These are phyloP conservation scores for Coremacera marginata DNA, from an alignment of 2,888 invertebrate species.

Conservation along the genomic window DNA sequence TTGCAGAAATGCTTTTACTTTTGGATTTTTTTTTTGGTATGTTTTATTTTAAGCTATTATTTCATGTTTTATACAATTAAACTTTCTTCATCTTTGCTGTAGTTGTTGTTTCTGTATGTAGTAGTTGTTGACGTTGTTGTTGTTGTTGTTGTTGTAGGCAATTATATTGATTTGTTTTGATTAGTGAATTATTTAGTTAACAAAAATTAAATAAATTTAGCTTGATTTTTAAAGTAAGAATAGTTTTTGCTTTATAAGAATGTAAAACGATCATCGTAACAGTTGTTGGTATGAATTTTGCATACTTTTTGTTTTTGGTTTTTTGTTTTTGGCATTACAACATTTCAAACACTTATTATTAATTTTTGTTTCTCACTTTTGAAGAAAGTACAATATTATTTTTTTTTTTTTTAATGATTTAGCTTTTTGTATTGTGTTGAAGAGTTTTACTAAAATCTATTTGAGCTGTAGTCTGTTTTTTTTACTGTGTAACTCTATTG, in stretches of 20 bases:
- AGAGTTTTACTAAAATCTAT: constrained; percentile 32
- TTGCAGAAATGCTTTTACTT: constrained; percentile 62
- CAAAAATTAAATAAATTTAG: constrained; percentile 1
- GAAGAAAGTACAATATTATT: constrained; percentile 56
- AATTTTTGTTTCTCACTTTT: constrained; percentile 46
- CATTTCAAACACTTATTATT: constrained; percentile 14
- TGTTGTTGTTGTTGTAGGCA: constrained; percentile 11
- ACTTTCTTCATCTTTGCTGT: constrained; percentile 40
- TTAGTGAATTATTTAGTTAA: background rate
- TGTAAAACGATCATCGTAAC: background rate
- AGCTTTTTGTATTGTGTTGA: constrained; percentile 46
- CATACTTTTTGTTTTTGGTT: constrained; percentile 45
- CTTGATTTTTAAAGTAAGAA: background rate
- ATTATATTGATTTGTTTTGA: constrained; percentile 1
- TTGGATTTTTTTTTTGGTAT: constrained; percentile 47
- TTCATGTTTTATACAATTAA: constrained; percentile 17
- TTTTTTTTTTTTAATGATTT: constrained; percentile 41
- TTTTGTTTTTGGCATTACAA: constrained; percentile 40
- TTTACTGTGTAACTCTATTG: no score
- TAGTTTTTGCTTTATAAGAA: background rate
- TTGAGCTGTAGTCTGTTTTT: background rate
- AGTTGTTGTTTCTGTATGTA: constrained; percentile 38
- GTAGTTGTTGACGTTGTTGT: constrained; percentile 35
- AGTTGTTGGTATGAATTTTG: constrained; percentile 1
- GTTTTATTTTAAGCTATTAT: constrained; percentile 47